Evolutionary conservation across 2,888 invertebrate genomes (phyloP).

Genomic region (Thereva unica): DNA sequence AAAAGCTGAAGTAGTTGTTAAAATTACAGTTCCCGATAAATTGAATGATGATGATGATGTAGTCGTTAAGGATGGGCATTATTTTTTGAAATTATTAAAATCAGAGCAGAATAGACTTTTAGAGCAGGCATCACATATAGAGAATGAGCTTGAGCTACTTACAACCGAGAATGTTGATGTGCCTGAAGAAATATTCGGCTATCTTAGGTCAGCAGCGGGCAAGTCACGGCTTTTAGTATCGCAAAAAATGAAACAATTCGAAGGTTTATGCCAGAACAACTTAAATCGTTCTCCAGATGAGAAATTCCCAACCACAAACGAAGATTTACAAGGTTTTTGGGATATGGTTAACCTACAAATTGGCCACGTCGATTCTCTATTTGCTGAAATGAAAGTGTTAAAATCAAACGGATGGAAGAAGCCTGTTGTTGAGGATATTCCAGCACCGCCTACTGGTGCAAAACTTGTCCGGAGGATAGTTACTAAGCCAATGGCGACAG

Average conservation of each 20-base stretch:
- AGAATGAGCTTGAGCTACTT: slow-evolving; percentile 66
- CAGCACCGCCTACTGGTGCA: slow-evolving; percentile 42
- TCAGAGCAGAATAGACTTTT: slow-evolving; percentile 73
- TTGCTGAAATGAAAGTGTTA: slow-evolving; percentile 68
- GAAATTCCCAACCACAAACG: slow-evolving; percentile 83
- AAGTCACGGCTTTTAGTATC: slow-evolving; percentile 86
- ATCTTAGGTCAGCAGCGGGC: slow-evolving; percentile 84
- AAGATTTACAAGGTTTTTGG: slow-evolving; percentile 96
- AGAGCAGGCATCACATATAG: slow-evolving; percentile 68
- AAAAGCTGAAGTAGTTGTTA: background rate
- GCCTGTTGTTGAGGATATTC: slow-evolving; percentile 35
- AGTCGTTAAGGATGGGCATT: slow-evolving; percentile 72
- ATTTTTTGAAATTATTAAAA: slow-evolving; percentile 76
- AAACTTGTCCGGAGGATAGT: slow-evolving; percentile 48
- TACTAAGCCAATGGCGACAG: slow-evolving; percentile 43
- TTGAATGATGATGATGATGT: slow-evolving; percentile 9
- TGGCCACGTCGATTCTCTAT: slow-evolving; percentile 78
- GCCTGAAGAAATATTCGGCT: slow-evolving; percentile 80
- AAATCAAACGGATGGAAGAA: slow-evolving; percentile 72
- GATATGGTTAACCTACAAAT: slow-evolving; percentile 96
- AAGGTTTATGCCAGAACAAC: slow-evolving; percentile 72
- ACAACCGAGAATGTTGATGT: slow-evolving; percentile 58
- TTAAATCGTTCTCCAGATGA: slow-evolving; percentile 73
- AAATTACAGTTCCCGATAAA: too few species aligned
- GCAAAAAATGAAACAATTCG: slow-evolving; percentile 95